A percentile compares a stretch with the other conserved stretches of the same genome.
These are phyloP conservation scores for Gasterosteus nipponicus DNA, from an alignment of 2,113 vertebrate genomes.

Conservation along the genomic window DNA sequence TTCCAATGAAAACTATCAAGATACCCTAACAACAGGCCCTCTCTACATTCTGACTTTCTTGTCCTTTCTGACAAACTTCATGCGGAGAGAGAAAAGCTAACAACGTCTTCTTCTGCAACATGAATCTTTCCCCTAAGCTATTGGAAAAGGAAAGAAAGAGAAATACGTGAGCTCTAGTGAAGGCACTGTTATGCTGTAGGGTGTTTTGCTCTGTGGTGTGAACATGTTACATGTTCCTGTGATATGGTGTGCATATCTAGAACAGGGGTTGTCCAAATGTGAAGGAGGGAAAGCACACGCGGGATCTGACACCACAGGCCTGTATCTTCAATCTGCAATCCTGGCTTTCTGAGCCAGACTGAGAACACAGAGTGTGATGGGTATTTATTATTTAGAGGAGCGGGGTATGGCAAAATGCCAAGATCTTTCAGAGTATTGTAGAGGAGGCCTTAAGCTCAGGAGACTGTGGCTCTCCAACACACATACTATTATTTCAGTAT, in stretches of 20 bases:
- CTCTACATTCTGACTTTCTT: constrained; percentile 38
- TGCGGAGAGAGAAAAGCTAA: constrained; percentile 39
- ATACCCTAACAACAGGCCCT: constrained; percentile 37
- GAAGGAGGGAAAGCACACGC: constrained; percentile 52
- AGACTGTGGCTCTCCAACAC: constrained; percentile 48
- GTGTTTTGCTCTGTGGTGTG: constrained; percentile 45
- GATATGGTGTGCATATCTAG: constrained; percentile 56
- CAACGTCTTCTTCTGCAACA: constrained; percentile 30
- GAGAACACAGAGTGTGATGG: constrained; percentile 63
- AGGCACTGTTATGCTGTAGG: constrained; percentile 76
- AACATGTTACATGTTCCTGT: constrained; percentile 27
- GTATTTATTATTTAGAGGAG: constrained; percentile 80
- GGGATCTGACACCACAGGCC: constrained; percentile 55
- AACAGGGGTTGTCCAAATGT: constrained; percentile 60
- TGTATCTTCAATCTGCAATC: constrained; percentile 46
- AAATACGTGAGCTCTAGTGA: constrained; percentile 58
- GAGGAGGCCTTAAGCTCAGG: constrained; percentile 51
- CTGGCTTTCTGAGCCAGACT: constrained; percentile 47
- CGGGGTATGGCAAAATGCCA: constrained; percentile 70
- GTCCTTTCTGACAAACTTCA: constrained; percentile 23
- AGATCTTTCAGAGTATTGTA: constrained; percentile 61
- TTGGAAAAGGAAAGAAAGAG: constrained; percentile 14
- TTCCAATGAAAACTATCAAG: constrained; percentile 59
- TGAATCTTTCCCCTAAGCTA: constrained; percentile 15
- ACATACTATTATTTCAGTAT: constrained; percentile 52